Evolutionary conservation across 1,140 invertebrate species (phyloP).

Genomic region (Lasioglossum baleicum): DNA sequence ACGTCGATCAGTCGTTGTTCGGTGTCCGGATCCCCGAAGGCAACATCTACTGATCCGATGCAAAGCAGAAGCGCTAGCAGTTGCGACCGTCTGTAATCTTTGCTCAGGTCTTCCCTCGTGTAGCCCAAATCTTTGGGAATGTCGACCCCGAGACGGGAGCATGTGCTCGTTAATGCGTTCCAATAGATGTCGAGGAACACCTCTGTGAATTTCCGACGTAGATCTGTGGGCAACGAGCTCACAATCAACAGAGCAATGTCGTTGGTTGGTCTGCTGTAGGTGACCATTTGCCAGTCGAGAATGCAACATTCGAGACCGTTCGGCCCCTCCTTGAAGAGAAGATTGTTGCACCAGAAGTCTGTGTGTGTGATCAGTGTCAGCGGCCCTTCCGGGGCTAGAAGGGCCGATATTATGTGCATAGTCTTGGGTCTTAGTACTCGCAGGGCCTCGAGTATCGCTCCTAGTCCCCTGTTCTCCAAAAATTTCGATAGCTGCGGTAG

Average conservation of each 20-base stretch:
- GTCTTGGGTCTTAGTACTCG: conserved; percentile 81
- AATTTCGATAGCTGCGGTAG: conserved; percentile 87
- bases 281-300: conserved; percentile 92
- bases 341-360: conserved; percentile 91
- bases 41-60: conserved; percentile 89
- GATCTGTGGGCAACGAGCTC: conserved; percentile 87
- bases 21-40: conserved; percentile 84
- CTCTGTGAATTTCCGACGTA: conserved; percentile 83
- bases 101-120: conserved; percentile 80
- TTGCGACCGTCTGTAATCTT: conserved; percentile 86
- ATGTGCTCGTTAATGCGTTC: conserved; percentile 81
- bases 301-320: conserved; percentile 81
- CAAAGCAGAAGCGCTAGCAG: conserved; percentile 87
- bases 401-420: conserved; percentile 83
- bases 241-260: conserved; percentile 88
- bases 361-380: conserved; percentile 88
- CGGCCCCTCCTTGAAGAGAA: conserved; percentile 83
- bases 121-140: conserved; percentile 82
- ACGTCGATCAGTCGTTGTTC: conserved; percentile 85
- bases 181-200: conserved; percentile 86
- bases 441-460: conserved; percentile 80
- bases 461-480: conserved; percentile 83
- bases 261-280: conserved; percentile 87
- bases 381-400: conserved; percentile 84
- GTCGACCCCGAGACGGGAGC: conserved; percentile 81